phyloP scores from a whole-genome alignment of 2,888 invertebrate genomes.

The Euzophera pinguis region DNA sequence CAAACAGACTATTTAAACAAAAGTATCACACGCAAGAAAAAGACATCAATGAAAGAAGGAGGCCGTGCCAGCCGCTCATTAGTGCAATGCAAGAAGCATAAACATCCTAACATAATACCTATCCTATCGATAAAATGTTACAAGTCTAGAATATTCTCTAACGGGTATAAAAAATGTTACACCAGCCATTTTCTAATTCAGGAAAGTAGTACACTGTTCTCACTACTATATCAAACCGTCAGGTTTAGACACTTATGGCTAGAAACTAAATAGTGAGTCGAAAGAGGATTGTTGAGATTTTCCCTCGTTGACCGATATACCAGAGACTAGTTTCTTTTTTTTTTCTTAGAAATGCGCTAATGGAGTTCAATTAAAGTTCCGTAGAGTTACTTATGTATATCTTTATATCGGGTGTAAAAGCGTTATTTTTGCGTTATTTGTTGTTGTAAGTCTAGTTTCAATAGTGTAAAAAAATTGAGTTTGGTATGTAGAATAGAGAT shows the following conservation, averaged over 20 bases:
- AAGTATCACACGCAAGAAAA: too few species aligned
- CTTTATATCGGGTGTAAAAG: too few species aligned
- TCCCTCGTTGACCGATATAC: constrained; percentile 5
- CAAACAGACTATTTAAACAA: too few species aligned
- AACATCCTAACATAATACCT: too few species aligned
- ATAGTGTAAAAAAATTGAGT: too few species aligned
- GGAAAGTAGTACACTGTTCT: constrained; percentile 3
- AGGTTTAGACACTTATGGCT: constrained; percentile 15
- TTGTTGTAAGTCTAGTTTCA: too few species aligned
- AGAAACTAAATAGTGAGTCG: constrained; percentile 8
- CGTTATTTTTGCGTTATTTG: too few species aligned
- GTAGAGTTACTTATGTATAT: not conserved
- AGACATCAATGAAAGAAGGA: too few species aligned
- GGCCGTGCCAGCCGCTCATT: too few species aligned
- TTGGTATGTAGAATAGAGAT: too few species aligned
- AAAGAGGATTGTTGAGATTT: constrained; percentile 9
- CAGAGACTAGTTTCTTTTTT: not conserved
- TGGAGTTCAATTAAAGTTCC: not conserved
- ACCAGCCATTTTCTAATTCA: not conserved
- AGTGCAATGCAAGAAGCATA: too few species aligned
- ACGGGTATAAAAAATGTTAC: not conserved
- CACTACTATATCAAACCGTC: constrained; percentile 13
- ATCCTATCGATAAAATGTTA: too few species aligned
- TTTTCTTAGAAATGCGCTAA: not conserved
- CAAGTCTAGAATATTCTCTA: not conserved